Evolutionary conservation across 2,797 vertebrate genomes (phyloP), one percentile per base, ranked within the genome.

Genomic region (Coracias cyanogaster): DNA sequence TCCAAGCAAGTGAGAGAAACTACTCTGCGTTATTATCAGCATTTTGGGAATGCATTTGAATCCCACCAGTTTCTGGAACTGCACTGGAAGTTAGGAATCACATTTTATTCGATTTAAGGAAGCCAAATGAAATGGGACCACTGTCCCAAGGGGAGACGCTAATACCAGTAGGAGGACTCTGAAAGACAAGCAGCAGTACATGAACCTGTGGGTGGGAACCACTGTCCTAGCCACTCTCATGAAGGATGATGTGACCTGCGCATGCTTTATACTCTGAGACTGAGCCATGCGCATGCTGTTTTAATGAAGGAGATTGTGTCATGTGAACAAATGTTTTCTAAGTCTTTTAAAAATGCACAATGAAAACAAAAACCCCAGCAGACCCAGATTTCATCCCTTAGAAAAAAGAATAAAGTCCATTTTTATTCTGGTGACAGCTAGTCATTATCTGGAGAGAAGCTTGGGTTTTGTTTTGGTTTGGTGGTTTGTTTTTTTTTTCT

Each of bases 201-300:
- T 67, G 71, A 37, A 22, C 5, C 17, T 16, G 28, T 46, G 71
- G 37, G 93, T 96, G 96, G 94, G 96, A 97, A 93, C 96, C 96
- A 94, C 96, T 97, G 96, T 95, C 21, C 96, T 96, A 96, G 93
- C 52, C 83, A 78, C 41, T 45, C 39, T 89, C 87, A 12, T 79
- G 80, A 51, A 66, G 73, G 73, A 33, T 35, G 4, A 29, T 65
- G 84, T 91, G 85, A 16, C 3, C 76, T 35, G 94, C 65, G 87
- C 96, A 96, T 96, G 96, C 91, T 91, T 86, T 73, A 4, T 45
- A 73, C 62, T 46, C 58, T 8, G 65, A 49, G 72, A 86, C 58
- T 62, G 89, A 96, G 89, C 79, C 85, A 13, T 21, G 89, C 24
- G 94, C 96, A 96, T 96, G 96, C 93, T 79, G 66, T 51, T 69